These are phyloP conservation scores for Macrobrachium nipponense DNA, from an alignment of 1,140 invertebrate species.

Conservation along the genomic window DNA sequence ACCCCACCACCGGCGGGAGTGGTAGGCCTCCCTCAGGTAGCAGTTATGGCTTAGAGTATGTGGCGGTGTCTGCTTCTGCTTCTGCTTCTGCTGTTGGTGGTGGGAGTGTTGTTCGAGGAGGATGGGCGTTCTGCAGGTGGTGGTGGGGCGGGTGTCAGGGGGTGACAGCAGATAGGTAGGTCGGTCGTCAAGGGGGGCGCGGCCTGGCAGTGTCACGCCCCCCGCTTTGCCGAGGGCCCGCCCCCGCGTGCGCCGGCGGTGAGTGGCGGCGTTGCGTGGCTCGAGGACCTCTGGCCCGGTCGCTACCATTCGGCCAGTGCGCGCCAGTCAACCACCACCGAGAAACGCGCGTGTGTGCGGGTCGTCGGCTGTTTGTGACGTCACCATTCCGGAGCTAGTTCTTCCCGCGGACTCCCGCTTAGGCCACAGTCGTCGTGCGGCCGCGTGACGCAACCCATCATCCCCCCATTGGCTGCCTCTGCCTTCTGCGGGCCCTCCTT, in stretches of 20 bases:
- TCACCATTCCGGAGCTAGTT: conserved; percentile 63
- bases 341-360: conserved; percentile 51
- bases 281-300: conserved; percentile 17
- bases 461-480: conserved; percentile 65
- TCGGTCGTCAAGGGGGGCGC: conserved; percentile 28
- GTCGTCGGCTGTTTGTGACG: conserved; percentile 59
- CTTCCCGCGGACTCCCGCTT: conserved; percentile 62
- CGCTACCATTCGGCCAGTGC: conserved; percentile 57
- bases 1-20: background rate
- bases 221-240: conserved; percentile 41
- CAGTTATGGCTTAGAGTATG: background rate
- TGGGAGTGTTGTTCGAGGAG: conserved; percentile 43
- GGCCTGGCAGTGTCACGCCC: conserved; percentile 40
- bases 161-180: conserved; percentile 28
- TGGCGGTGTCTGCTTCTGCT: background rate
- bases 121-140: conserved; percentile 36
- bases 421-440: conserved; percentile 64
- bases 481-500: conserved; percentile 65
- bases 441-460: conserved; percentile 64
- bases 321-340: conserved; percentile 57
- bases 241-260: conserved; percentile 54
- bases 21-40: conserved; percentile 19
- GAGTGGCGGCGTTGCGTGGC: conserved; percentile 52
- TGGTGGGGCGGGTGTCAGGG: conserved; percentile 33
- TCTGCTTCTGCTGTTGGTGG: conserved; percentile 4